Conservation (phyloP, 1,140 invertebrate species). For the Aphaenogaster floridana region DNA sequence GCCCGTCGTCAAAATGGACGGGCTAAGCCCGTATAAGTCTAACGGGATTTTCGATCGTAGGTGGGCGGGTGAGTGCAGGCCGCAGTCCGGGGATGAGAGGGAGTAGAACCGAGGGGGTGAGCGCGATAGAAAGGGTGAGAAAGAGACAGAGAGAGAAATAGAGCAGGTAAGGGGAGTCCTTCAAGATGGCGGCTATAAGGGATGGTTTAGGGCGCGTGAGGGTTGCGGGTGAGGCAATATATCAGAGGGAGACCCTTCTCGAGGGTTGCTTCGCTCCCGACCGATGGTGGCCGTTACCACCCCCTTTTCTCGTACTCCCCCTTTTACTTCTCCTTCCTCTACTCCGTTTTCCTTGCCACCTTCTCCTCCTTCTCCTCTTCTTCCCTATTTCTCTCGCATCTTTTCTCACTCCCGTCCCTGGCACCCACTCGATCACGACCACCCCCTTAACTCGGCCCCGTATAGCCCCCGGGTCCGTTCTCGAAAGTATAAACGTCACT, state of each 20-base stretch:
- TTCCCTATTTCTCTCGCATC: conserved; percentile 56
- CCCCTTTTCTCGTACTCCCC: conserved; percentile 65
- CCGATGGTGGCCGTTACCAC: conserved; percentile 80
- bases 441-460: conserved; percentile 71
- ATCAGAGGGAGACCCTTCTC: conserved; percentile 79
- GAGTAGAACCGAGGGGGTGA: conserved; percentile 66
- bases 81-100: conserved; percentile 68
- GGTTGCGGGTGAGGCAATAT: conserved; percentile 83
- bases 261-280: conserved; percentile 71
- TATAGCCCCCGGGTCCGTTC: conserved; percentile 73
- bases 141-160: conserved; percentile 60
- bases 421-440: conserved; percentile 74
- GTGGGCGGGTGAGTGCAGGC: conserved; percentile 79
- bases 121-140: conserved; percentile 61
- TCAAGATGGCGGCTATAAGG: conserved; percentile 87
- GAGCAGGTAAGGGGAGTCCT: conserved; percentile 79
- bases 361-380: conserved; percentile 58
- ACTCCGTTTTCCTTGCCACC: conserved; percentile 58
- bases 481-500: conserved; percentile 77
- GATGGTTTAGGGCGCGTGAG: conserved; percentile 85
- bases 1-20: conserved; percentile 86
- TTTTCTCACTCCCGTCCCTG: conserved; percentile 47
- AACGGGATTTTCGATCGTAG: conserved; percentile 87
- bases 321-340: conserved; percentile 62
- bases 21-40: conserved; percentile 86